Percentiles rank a stretch among this genome's conserved stretches.
These are phyloP conservation scores for Lagorchestes hirsutus DNA, from an alignment of 2,797 vertebrate species.

Conservation along the genomic window DNA sequence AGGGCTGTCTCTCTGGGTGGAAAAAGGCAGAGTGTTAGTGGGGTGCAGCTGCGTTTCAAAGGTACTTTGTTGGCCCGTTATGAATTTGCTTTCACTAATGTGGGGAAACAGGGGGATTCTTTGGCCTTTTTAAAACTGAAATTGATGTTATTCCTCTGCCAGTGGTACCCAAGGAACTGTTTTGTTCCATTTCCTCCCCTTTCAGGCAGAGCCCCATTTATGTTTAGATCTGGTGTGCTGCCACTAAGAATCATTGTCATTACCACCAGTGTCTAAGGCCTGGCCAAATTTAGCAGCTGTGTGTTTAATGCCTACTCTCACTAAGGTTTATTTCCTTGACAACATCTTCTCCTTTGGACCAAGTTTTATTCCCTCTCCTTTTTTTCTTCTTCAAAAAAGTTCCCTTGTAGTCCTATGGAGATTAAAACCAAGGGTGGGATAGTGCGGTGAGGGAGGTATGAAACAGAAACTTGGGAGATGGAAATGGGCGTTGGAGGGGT, in stretches of 20 bases:
- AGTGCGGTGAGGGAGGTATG: neutral
- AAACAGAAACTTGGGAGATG: neutral
- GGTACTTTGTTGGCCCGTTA: conserved; percentile 89
- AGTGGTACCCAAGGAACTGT: conserved; percentile 88
- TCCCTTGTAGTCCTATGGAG: conserved; percentile 67
- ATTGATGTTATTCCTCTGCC: conserved; percentile 90
- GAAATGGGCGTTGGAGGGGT: neutral
- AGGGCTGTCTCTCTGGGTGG: conserved; percentile 86
- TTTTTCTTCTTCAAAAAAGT: conserved; percentile 61
- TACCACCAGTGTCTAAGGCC: conserved; percentile 84
- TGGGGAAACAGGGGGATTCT: conserved; percentile 88
- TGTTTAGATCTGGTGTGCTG: conserved; percentile 87
- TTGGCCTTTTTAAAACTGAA: conserved; percentile 84
- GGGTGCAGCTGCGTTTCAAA: conserved; percentile 89
- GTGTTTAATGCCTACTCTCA: conserved; percentile 86
- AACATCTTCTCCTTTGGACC: conserved; percentile 86
- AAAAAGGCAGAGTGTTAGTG: conserved; percentile 86
- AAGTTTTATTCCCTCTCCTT: conserved; percentile 81
- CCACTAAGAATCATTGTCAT: conserved; percentile 87
- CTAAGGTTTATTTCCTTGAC: conserved; percentile 89
- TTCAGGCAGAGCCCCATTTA: conserved; percentile 88
- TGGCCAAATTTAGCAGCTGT: conserved; percentile 89
- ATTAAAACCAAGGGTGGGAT: conserved; percentile 57
- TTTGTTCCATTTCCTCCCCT: conserved; percentile 89
- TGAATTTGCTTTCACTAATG: conserved; percentile 88